Base-by-base conservation (phyloP, 2,888 invertebrate species). In the Erebia palarica region DNA sequence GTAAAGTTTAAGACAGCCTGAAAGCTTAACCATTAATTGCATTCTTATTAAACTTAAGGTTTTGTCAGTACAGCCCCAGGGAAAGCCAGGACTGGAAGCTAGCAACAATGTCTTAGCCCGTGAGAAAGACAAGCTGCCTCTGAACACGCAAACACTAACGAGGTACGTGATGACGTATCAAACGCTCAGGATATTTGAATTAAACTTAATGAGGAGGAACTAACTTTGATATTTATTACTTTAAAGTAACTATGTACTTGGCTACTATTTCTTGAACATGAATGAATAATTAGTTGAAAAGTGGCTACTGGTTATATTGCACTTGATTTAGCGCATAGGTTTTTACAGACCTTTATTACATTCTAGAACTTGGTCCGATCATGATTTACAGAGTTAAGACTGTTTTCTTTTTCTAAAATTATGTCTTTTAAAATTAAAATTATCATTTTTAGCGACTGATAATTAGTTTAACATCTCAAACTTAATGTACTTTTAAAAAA, bases 111-210 rank as follows among this genome's bases (percentile, higher is more conserved):
- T 51, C 68, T 13, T 53, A 53, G 60, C 14, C 60, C 71, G 73
- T 73, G 73, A 71, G 73, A 73, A 68, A 68, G 68, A 73, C 71
- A 73, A 69, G 51, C 68, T 58, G 60, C 64, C 69, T 67, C 55
- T 36, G 69, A 71, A 69, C 73, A 73, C 71, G 73, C 70, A 64
- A 73, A 36, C 69, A 63, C 64, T 73, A 73, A 73, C 71, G 71
- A 73, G 73, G 51, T 69, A 71, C 71, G 73, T 73, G 71, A 69
- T 73, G 71, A 73, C 71, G 69, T 73, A 69, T 71, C 69, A 69
- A 73, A 63, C 57, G 68, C 70, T 68, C 68, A 47, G 69, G 68
- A 53, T 67, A 71, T 71, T 69, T 69, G 66, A 71, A 69, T 69
- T 72, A 68, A 69, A 65, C 69, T 65, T 57, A 72, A 73, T 66